Percentiles rank a stretch among this genome's conserved stretches.
Conservation (phyloP, 2,888 invertebrate genomes). For the Macaria notata region DNA sequence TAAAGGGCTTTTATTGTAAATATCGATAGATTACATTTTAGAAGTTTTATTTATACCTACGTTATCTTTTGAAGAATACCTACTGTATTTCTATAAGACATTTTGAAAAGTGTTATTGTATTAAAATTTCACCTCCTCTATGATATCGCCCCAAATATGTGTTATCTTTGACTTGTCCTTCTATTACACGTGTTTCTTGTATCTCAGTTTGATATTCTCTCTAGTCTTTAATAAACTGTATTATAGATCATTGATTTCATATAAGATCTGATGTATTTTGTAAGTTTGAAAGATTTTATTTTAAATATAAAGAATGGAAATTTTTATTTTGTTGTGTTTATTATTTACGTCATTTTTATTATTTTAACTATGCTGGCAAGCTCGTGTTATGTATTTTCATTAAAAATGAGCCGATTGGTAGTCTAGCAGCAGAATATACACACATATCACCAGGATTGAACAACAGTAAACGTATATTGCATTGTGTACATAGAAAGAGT, state of each 20-base stretch:
- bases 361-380: too few relatives aligned
- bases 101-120: not conserved
- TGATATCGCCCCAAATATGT: too few relatives aligned
- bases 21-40: constrained; percentile 16
- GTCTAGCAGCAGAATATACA: too few relatives aligned
- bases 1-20: constrained; percentile 17
- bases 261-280: constrained; percentile 60
- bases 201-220: constrained; percentile 70
- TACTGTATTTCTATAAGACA: not conserved
- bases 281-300: constrained; percentile 67
- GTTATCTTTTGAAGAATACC: not conserved
- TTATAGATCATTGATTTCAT: constrained; percentile 61
- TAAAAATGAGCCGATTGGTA: too few relatives aligned
- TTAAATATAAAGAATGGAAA: constrained; percentile 52
- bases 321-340: constrained; percentile 25
- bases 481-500: too few relatives aligned
- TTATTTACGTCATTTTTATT: not conserved
- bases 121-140: not conserved
- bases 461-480: too few relatives aligned
- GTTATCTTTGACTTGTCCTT: not conserved
- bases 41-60: constrained; percentile 4
- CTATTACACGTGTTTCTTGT: constrained; percentile 30
- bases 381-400: too few relatives aligned
- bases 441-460: too few relatives aligned
- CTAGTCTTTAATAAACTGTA: constrained; percentile 75